These are phyloP conservation scores for Cheilosia scutellata DNA, from an alignment of 2,888 invertebrate species.

Conservation along the genomic window DNA sequence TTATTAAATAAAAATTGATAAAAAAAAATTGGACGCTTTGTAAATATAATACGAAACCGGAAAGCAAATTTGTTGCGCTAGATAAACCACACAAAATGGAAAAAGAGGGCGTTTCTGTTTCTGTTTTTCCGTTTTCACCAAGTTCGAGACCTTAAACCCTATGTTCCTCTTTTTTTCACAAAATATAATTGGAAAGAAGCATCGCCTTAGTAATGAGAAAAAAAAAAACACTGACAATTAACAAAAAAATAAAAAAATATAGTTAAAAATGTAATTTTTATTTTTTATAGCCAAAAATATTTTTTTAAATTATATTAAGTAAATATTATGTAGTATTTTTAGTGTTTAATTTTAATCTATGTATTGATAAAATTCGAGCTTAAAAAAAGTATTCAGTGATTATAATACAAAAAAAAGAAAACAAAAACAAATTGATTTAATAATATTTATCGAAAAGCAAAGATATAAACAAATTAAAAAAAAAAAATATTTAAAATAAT, in stretches of 20 bases:
- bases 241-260: conserved; percentile 70
- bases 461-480: conserved; percentile 15
- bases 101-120: conserved; percentile 66
- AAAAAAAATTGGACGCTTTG: conserved; percentile 60
- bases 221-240: conserved; percentile 71
- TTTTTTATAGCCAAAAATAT: conserved; percentile 78
- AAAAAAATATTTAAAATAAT: conserved; percentile 22
- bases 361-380: conserved; percentile 76
- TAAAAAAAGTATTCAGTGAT: conserved; percentile 73
- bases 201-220: conserved; percentile 74
- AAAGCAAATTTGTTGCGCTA: conserved; percentile 69
- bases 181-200: conserved; percentile 67
- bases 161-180: conserved; percentile 74
- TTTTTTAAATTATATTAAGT: conserved; percentile 79
- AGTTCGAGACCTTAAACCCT: conserved; percentile 68
- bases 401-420: conserved; percentile 32
- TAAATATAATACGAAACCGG: conserved; percentile 77
- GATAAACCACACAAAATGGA: conserved; percentile 55
- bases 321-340: conserved; percentile 76
- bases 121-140: conserved; percentile 62
- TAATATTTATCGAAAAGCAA: conserved; percentile 75
- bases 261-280: conserved; percentile 79
- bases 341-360: conserved; percentile 75
- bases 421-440: conserved; percentile 81
- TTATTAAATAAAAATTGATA: conserved; percentile 72